Conservation (phyloP, 2,797 vertebrate genomes). For the Thripadectes ignobilis region DNA sequence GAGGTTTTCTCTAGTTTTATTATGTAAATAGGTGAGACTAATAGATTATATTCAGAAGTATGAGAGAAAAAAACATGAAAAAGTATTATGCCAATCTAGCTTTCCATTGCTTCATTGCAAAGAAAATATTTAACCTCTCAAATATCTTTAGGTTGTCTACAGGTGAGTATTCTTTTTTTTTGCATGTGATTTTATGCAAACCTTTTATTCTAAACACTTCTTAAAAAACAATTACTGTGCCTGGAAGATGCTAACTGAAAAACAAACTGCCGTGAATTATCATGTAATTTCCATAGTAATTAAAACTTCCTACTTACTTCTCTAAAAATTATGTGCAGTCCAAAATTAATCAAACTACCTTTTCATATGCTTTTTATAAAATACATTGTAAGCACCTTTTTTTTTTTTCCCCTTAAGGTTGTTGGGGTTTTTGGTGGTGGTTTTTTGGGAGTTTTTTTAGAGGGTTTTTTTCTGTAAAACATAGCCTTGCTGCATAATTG, state of each 20-base stretch:
- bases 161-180: not conserved
- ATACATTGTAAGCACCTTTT: not conserved
- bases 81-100: not conserved
- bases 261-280: constrained; percentile 14
- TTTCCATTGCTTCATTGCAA: not conserved
- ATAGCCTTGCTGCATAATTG: not conserved
- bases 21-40: not conserved
- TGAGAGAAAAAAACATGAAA: not conserved
- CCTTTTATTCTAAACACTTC: not conserved
- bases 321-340: not conserved
- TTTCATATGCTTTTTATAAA: not conserved
- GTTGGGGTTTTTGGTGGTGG: not conserved
- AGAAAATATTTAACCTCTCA: not conserved
- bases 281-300: not conserved
- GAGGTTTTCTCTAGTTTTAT: not conserved
- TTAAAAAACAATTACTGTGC: not conserved
- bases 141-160: not conserved
- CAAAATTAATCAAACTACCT: not conserved
- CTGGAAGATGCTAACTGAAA: constrained; percentile 24
- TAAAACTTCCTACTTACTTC: not conserved
- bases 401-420: not conserved
- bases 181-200: not conserved
- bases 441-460: not conserved
- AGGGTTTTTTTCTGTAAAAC: not conserved
- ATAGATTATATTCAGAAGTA: not conserved